These are phyloP conservation scores for Hippocampus guttulatus DNA, from an alignment of 2,113 vertebrate species.

Conservation along the genomic window DNA sequence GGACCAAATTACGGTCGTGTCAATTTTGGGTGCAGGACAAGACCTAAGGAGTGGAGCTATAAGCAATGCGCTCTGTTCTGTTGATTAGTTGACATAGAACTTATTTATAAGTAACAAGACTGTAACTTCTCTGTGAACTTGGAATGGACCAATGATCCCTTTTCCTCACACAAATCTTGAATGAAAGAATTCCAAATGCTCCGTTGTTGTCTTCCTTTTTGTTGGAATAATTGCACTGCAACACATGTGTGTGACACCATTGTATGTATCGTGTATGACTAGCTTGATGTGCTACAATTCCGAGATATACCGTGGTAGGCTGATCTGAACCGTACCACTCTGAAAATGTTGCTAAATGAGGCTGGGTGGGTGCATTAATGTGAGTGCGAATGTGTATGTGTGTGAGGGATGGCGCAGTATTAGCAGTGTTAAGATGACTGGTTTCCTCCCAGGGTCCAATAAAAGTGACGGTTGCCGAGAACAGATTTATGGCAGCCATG, in stretches of 20 bases:
- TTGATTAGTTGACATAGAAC: no score
- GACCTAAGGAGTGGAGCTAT: no score
- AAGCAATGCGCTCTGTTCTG: no score
- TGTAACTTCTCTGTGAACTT: no score
- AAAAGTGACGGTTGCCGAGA: slow-evolving; percentile 39
- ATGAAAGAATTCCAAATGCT: no score
- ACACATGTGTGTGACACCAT: background rate
- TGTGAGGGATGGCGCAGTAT: slow-evolving; percentile 31
- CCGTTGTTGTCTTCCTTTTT: no score
- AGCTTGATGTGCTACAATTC: background rate
- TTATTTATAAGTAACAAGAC: no score
- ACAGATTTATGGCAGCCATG: slow-evolving; percentile 54
- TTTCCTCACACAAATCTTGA: no score
- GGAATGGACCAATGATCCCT: no score
- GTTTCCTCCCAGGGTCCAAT: slow-evolving; percentile 41
- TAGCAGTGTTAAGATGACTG: slow-evolving; percentile 44
- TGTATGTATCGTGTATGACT: background rate
- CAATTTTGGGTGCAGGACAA: no score
- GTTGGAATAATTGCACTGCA: background rate
- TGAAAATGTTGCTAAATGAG: slow-evolving; percentile 3
- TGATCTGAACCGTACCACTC: background rate
- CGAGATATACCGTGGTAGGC: background rate
- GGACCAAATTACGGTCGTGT: no score
- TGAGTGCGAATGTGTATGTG: slow-evolving; percentile 10
- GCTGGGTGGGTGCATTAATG: slow-evolving; percentile 14